phyloP scores from a whole-genome alignment of 92 coral and sea anemone genomes.

The Zoanthus sociatus region DNA sequence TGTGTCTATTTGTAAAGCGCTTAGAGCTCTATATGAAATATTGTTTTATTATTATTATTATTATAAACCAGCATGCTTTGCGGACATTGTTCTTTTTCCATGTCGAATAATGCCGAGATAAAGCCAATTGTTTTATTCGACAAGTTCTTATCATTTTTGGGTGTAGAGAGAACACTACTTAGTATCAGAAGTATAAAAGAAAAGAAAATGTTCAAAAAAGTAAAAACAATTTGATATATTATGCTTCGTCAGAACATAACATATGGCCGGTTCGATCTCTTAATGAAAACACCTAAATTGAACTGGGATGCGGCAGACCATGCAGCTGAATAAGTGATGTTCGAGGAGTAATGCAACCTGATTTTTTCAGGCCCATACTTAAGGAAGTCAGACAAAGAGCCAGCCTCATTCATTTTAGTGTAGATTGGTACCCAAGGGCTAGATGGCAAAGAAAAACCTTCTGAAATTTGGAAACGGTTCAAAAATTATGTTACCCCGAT shows the following conservation, averaged over 20 bases:
- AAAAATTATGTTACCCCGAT: constrained; percentile 63
- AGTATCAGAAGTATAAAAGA: background rate
- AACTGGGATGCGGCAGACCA: background rate
- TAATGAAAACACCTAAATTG: background rate
- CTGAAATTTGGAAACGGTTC: constrained; percentile 44
- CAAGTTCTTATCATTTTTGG: background rate
- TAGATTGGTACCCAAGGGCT: constrained; percentile 27
- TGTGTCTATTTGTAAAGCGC: too few species aligned
- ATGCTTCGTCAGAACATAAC: background rate
- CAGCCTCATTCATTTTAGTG: background rate
- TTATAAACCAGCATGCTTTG: background rate
- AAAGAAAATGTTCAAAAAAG: background rate
- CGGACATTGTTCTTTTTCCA: background rate
- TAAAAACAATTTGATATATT: background rate
- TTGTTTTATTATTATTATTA: too few species aligned
- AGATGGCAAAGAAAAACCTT: constrained; percentile 22
- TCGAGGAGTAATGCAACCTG: background rate
- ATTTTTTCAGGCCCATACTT: background rate
- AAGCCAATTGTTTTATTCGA: too few species aligned
- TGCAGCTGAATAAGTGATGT: background rate
- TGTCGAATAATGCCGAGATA: too few species aligned
- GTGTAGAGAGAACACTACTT: background rate
- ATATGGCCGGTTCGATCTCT: background rate
- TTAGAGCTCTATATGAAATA: too few species aligned
- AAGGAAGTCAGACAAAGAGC: constrained; percentile 15